phyloP scores from a whole-genome alignment of 2,888 invertebrate species.

The Diploptera punctata region DNA sequence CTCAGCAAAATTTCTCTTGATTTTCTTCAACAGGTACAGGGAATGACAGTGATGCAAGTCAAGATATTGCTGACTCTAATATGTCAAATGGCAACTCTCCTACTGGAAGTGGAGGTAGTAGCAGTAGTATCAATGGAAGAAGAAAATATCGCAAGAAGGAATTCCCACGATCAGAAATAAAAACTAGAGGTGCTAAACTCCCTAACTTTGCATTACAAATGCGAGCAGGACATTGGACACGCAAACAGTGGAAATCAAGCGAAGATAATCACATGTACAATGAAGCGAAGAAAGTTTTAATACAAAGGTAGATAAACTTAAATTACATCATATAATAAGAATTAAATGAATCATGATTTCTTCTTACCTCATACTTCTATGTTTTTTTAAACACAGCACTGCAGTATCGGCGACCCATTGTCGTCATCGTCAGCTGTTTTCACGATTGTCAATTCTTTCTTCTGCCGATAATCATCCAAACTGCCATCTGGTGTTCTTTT shows the following conservation, averaged over 20 bases:
- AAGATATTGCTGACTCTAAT: slow-evolving; percentile 14
- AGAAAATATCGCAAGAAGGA: slow-evolving; percentile 46
- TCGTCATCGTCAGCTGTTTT: too few relatives aligned
- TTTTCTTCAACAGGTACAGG: background rate
- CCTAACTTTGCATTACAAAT: slow-evolving; percentile 57
- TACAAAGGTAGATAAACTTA: background rate
- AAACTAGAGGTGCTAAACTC: slow-evolving; percentile 66
- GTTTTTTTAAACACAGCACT: too few relatives aligned
- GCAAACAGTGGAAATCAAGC: slow-evolving; percentile 23
- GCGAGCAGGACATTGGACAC: slow-evolving; percentile 28
- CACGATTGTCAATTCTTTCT: too few relatives aligned
- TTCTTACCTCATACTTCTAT: too few relatives aligned
- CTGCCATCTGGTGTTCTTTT: too few relatives aligned
- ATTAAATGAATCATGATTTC: too few relatives aligned
- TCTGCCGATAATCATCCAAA: too few relatives aligned
- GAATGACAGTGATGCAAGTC: slow-evolving; percentile 23
- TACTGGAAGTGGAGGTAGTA: slow-evolving; percentile 28
- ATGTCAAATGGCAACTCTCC: background rate
- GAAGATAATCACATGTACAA: background rate
- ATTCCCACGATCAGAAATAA: slow-evolving; percentile 53
- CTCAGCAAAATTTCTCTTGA: too few relatives aligned
- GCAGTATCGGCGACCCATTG: too few relatives aligned
- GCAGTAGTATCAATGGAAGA: slow-evolving; percentile 31
- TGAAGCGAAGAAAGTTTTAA: background rate
- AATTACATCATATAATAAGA: too few relatives aligned